Percentiles rank a stretch among this genome's conserved stretches.
These are phyloP conservation scores for Acleris holmiana DNA, from an alignment of 2,888 invertebrate genomes.

Conservation along the genomic window DNA sequence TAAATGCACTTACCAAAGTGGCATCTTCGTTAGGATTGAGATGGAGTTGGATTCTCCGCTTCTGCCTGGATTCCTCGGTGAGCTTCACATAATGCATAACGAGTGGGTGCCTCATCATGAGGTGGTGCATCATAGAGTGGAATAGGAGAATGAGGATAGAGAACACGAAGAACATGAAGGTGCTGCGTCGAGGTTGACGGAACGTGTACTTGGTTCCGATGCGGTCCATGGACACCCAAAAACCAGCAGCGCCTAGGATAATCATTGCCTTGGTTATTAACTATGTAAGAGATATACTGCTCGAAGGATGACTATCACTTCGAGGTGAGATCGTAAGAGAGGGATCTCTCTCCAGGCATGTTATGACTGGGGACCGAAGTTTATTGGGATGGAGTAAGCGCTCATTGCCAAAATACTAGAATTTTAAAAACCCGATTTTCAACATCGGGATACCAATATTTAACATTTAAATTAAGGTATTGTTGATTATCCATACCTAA, in stretches of 20 bases:
- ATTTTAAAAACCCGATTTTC: too few species aligned
- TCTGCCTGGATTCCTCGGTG: slow-evolving; percentile 89
- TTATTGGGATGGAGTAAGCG: too few species aligned
- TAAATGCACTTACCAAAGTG: slow-evolving; percentile 85
- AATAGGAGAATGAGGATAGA: slow-evolving; percentile 90
- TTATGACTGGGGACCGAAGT: too few species aligned
- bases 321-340: too few species aligned
- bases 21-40: slow-evolving; percentile 94
- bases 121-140: slow-evolving; percentile 91
- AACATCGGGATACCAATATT: too few species aligned
- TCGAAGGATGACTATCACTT: too few species aligned
- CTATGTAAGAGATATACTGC: too few species aligned
- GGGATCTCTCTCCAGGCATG: too few species aligned
- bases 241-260: slow-evolving; percentile 91
- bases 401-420: too few species aligned
- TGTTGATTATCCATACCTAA: too few species aligned
- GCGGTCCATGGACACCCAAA: slow-evolving; percentile 93
- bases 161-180: slow-evolving; percentile 93
- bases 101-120: slow-evolving; percentile 91
- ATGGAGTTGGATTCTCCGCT: slow-evolving; percentile 90
- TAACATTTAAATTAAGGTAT: too few species aligned
- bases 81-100: slow-evolving; percentile 92
- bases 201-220: slow-evolving; percentile 92
- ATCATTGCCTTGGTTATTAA: neutral
- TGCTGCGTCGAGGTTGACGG: slow-evolving; percentile 91